Evolutionary conservation across 1,140 invertebrate species (phyloP), one percentile per base, ranked within the genome.

Genomic region (Maniola jurtina): DNA sequence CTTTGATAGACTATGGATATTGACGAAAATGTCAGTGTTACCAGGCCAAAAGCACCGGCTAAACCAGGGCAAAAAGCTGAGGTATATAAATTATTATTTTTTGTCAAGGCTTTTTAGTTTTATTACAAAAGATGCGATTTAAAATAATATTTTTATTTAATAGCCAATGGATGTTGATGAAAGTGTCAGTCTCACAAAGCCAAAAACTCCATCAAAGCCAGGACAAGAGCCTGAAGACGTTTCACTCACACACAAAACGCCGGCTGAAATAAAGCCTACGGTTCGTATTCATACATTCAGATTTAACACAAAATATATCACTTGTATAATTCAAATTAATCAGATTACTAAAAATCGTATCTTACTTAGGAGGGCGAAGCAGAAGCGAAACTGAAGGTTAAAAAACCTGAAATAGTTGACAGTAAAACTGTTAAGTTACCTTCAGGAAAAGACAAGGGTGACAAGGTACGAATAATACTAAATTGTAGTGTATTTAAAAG

Each of bases 131-230:
- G 3, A 52, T 1, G 2, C 8, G 33, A 25, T 52, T 10, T 16
- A 16, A 64, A 71, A 40, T 67, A 6, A 36, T 40, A 14, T 50
- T 9, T 40, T 45, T 40, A 14, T 52, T 65, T 61, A 55, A 42
- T 78, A 90, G 87, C 84, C 87, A 58, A 89, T 91, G 88, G 88
- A 91, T 14, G 80, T 86, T 68, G 88, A 91, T 68, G 88, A 91
- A 77, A 81, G 70, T 65, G 72, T 89, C 63, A 86, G 75, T 62
- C 47, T 91, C 4, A 73, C 77, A 58, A 88, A 89, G 55, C 87
- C 84, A 25, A 89, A 89, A 76, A 64, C 79, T 57, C 79, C 86
- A 34, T 73, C 68, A 34, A 87, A 90, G 64, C 83, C 88, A 62
- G 82, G 76, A 45, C 66, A 82, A 64, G 81, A 81, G 70, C 86